A percentile compares a stretch with the other conserved stretches of the same genome.
phyloP scores from a whole-genome alignment of 2,113 vertebrate genomes.

The Castor canadensis region DNA sequence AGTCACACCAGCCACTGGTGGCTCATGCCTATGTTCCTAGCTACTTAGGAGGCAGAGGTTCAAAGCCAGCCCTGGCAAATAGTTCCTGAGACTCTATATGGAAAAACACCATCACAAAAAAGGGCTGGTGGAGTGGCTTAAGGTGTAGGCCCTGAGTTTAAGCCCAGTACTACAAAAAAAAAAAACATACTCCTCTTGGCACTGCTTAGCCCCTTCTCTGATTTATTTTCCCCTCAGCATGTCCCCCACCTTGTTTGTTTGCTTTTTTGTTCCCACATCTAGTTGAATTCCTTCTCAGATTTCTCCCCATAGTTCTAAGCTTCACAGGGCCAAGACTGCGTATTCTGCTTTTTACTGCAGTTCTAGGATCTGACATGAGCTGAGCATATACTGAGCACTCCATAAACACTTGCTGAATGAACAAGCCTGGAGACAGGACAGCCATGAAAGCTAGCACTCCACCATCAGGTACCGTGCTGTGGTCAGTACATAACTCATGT shows the following conservation, averaged over 20 bases:
- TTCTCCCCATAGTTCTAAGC: background rate
- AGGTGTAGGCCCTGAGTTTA: too few species aligned
- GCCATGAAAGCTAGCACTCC: background rate
- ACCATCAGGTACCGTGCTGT: background rate
- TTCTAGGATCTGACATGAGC: background rate
- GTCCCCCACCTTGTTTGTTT: background rate
- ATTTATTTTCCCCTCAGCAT: too few species aligned
- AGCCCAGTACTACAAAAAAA: too few species aligned
- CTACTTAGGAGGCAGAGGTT: too few species aligned
- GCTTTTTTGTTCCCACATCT: background rate
- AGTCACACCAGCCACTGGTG: too few species aligned
- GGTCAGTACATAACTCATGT: background rate
- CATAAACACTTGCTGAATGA: background rate
- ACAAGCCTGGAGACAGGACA: background rate
- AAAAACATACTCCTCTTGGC: background rate
- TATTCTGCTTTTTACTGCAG: fast-evolving
- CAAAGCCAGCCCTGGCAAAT: too few species aligned
- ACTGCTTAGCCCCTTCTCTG: too few species aligned
- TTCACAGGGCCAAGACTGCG: background rate
- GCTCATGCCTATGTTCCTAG: too few species aligned
- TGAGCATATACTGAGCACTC: background rate
- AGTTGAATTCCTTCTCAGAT: background rate
- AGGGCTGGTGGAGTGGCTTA: too few species aligned
- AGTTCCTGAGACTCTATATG: too few species aligned
- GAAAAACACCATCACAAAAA: too few species aligned